A percentile compares a stretch with the other conserved stretches of the same genome.
phyloP scores from a whole-genome alignment of 2,888 invertebrate species.

The Timandra comae region DNA sequence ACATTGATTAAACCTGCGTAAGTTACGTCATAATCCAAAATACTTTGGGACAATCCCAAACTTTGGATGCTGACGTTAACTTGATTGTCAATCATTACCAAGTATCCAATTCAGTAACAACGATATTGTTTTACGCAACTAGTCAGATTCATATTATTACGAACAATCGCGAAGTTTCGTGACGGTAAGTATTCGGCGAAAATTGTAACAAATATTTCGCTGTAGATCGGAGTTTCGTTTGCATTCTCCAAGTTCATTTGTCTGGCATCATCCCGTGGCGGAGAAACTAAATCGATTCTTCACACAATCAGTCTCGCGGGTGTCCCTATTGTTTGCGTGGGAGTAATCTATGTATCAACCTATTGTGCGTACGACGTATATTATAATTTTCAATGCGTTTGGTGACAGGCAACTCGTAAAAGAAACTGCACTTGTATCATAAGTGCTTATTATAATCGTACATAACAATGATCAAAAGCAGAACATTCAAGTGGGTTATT shows the following conservation, averaged over 20 bases:
- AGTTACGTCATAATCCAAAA: no score
- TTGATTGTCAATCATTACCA: no score
- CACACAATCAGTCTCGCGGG: slow-evolving; percentile 55
- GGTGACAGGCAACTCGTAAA: no score
- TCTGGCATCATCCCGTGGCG: slow-evolving; percentile 25
- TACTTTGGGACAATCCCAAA: no score
- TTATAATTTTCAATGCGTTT: no score
- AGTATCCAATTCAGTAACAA: no score
- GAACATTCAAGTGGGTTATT: no score
- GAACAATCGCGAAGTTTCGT: slow-evolving; percentile 28
- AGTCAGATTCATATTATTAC: slow-evolving; percentile 7
- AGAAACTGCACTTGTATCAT: no score
- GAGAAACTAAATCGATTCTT: slow-evolving; percentile 61
- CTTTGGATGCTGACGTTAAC: not conserved
- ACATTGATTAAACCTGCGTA: not conserved
- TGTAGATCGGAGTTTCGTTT: slow-evolving; percentile 16
- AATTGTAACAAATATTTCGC: slow-evolving; percentile 20
- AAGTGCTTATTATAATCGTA: no score
- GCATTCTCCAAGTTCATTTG: not conserved
- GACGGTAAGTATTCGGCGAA: slow-evolving; percentile 28
- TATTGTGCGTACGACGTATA: slow-evolving; percentile 29
- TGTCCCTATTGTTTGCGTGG: slow-evolving; percentile 64
- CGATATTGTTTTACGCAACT: slow-evolving; percentile 5
- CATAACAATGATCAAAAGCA: no score
- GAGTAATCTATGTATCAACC: slow-evolving; percentile 43